These are phyloP conservation scores for Mythimna pallens DNA, from an alignment of 2,888 invertebrate species.

Conservation along the genomic window DNA sequence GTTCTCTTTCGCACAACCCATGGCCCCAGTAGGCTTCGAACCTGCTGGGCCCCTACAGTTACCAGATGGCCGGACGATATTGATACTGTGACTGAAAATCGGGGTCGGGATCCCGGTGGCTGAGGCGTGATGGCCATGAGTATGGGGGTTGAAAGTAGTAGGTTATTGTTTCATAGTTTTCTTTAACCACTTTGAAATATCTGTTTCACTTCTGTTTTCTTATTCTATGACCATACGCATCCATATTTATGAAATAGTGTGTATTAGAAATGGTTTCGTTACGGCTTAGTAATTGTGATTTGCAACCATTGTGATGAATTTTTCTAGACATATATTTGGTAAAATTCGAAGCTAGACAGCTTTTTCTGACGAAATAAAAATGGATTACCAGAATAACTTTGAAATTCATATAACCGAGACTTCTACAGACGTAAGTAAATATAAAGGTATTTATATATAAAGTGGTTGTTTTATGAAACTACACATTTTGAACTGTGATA, in stretches of 20 bases:
- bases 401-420: neutral
- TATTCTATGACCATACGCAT: constrained; percentile 35
- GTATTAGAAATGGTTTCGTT: constrained; percentile 48
- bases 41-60: too few relatives aligned
- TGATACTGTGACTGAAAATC: too few relatives aligned
- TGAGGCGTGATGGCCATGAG: too few relatives aligned
- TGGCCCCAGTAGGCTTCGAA: too few relatives aligned
- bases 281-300: constrained; percentile 41
- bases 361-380: constrained; percentile 13
- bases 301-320: constrained; percentile 21
- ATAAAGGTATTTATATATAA: neutral
- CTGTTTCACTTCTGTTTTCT: constrained; percentile 11
- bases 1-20: too few relatives aligned
- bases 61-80: too few relatives aligned
- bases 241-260: constrained; percentile 52
- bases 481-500: too few relatives aligned
- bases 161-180: too few relatives aligned
- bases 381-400: neutral
- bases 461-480: too few relatives aligned
- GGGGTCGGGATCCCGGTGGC: too few relatives aligned
- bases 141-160: too few relatives aligned
- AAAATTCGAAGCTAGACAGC: neutral
- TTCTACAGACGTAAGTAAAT: neutral
- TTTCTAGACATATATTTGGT: constrained; percentile 9
- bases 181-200: too few relatives aligned